Conservation (phyloP, 2,797 vertebrate genomes). For the Spinibarbus caldwelli region DNA sequence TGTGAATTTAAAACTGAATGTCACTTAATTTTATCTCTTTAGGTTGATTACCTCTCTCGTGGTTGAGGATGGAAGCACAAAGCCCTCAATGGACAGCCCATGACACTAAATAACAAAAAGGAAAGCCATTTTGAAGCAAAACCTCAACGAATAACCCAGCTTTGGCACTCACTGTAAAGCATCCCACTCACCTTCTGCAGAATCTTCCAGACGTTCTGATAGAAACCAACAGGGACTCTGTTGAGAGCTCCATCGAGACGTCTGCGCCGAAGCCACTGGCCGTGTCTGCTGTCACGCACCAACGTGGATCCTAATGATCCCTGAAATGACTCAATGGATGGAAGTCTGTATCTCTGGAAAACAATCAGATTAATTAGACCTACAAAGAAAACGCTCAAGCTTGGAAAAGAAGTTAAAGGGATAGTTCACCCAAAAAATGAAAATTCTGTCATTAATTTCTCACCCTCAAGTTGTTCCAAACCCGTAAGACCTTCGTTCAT, state of each 20-base stretch:
- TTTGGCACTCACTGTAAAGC: neutral
- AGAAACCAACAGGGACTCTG: constrained; percentile 92
- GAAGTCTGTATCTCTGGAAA: constrained; percentile 72
- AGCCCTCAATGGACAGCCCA: constrained; percentile 92
- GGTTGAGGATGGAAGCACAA: constrained; percentile 90
- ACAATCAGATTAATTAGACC: neutral
- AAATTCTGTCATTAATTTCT: no score
- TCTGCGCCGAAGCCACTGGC: constrained; percentile 94
- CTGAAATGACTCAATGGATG: constrained; percentile 74
- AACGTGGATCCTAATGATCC: constrained; percentile 52
- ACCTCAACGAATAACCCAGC: neutral
- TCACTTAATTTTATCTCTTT: neutral
- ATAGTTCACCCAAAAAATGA: no score
- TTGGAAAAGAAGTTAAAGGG: neutral
- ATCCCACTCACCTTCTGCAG: constrained; percentile 86
- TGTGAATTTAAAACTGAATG: neutral
- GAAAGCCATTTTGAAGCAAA: neutral
- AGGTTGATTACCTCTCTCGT: constrained; percentile 87
- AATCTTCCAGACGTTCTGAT: constrained; percentile 95
- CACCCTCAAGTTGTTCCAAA: no score
- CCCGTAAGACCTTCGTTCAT: no score
- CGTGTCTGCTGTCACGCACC: constrained; percentile 80
- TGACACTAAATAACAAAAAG: constrained; percentile 83
- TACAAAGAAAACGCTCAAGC: neutral
- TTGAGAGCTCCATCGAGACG: constrained; percentile 93